These are phyloP conservation scores for Heliothis virescens DNA, from an alignment of 1,140 invertebrate species.

Conservation along the genomic window DNA sequence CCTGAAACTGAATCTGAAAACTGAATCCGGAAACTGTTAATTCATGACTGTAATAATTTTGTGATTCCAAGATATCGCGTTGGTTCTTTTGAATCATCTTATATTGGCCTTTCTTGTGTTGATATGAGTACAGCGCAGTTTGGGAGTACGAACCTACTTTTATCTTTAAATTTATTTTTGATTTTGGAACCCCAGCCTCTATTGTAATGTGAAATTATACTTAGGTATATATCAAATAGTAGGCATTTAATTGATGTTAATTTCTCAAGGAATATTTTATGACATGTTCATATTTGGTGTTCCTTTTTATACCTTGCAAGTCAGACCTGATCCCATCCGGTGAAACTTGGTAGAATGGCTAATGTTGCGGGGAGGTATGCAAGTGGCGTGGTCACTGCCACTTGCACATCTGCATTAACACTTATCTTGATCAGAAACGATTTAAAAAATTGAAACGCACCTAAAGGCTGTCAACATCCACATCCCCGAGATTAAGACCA, in stretches of 20 bases:
- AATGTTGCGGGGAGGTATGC: slow-evolving; percentile 22
- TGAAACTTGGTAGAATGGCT: slow-evolving; percentile 25
- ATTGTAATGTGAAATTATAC: too few species aligned
- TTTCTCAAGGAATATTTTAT: not conserved
- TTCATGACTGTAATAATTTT: too few species aligned
- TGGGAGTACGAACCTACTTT: too few species aligned
- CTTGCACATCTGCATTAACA: not conserved
- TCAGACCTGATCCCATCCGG: slow-evolving; percentile 23
- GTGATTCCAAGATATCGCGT: too few species aligned
- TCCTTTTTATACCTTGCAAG: not conserved
- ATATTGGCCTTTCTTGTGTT: too few species aligned
- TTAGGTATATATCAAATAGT: too few species aligned
- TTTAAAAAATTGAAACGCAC: slow-evolving; percentile 12
- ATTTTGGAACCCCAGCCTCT: too few species aligned
- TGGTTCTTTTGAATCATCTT: too few species aligned
- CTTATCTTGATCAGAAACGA: slow-evolving; percentile 5
- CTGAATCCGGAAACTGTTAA: too few species aligned
- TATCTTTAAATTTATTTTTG: too few species aligned
- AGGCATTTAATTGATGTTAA: not conserved
- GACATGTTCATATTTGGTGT: slow-evolving; percentile 8
- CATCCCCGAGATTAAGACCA: not conserved
- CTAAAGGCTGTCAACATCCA: not conserved
- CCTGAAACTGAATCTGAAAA: too few species aligned
- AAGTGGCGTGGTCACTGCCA: not conserved
- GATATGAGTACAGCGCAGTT: too few species aligned